A percentile compares a stretch with the other conserved stretches of the same genome.
Evolutionary conservation across 2,113 vertebrate genomes (phyloP).

Genomic region (Apteryx mantelli): DNA sequence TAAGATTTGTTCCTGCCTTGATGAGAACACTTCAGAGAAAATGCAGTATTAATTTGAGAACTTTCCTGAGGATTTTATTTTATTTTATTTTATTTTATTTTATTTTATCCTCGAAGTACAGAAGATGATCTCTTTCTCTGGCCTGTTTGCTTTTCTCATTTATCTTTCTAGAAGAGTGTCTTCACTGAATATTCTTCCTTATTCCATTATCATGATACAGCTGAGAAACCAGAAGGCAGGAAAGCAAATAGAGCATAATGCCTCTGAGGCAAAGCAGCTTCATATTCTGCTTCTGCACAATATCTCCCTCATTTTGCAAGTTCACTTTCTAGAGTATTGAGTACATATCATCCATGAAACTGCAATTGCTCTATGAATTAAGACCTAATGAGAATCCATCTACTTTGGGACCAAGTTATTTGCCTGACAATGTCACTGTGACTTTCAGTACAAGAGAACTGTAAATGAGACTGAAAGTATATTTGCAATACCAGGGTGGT

Average conservation of each 20-base stretch:
- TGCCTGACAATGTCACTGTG: neutral
- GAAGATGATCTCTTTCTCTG: neutral
- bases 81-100: too few species aligned
- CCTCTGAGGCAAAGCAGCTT: neutral
- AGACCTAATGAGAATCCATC: neutral
- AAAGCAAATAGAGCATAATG: neutral
- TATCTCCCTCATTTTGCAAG: neutral
- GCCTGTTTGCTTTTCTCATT: neutral
- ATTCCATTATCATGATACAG: neutral
- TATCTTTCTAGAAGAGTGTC: neutral
- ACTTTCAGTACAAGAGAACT: neutral
- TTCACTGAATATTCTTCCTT: neutral
- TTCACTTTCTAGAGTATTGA: neutral
- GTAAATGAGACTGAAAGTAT: neutral
- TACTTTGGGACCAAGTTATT: neutral
- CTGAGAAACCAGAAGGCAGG: neutral
- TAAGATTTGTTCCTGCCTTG: neutral
- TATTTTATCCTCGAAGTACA: neutral
- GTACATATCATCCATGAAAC: neutral
- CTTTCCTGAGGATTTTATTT: neutral
- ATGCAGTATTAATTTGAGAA: neutral
- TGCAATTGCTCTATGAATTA: neutral
- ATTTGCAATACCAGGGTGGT: neutral
- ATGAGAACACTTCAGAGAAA: neutral
- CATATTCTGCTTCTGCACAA: neutral